Evolutionary conservation across 2,888 invertebrate species (phyloP), one percentile per base, ranked within the genome.

Genomic region (Autographa pulchrina): DNA sequence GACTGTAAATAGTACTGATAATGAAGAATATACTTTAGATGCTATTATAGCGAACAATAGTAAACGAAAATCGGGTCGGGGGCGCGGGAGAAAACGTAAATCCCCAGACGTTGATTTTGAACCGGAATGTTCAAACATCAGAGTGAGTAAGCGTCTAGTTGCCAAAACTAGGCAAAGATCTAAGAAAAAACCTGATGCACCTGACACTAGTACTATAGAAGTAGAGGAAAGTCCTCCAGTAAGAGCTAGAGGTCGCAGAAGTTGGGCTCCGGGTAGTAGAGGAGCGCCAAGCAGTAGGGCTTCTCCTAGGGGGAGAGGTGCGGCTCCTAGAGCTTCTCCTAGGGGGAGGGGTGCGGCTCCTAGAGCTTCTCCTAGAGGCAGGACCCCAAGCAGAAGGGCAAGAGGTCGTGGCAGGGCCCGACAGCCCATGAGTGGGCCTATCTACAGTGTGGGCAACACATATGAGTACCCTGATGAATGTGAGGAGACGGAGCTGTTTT

Each of bases 401-500:
- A 32, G 9, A 16, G 54, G 43, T 14, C 3, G 14, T 2, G 6
- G 16, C 43, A 43, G 43, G 4, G 4, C 43, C 16, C 9, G 16
- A 41, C 41, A 41, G 86, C 72, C 35, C 35, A 35, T 35, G 35
- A 35, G 8, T 11, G 38, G 38, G 87, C 85, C 92, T 0, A 88
- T 80, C 5, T 92, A 86, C 62, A 93, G 88, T 63, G 78, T 95
- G 0, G 95, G 95, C 0, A 93, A 95, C 69, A 92, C 92, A 0
- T 87, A 90, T 41, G 94, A 95, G 14, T 95, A 95, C 38, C 89
- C 89, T 0, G 95, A 95, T 54, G 81, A 86, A 18, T 89, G 89
- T 0, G 87, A 91, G 38, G 74, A 81, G 5, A 89, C 92, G 71
- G 71, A 86, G 2, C 71, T 95, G 7, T 95, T 95, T 63, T 84